Evolutionary conservation across 2,113 vertebrate species (phyloP), one percentile per base, ranked within the genome.

Genomic region (Polyodon spathula): DNA sequence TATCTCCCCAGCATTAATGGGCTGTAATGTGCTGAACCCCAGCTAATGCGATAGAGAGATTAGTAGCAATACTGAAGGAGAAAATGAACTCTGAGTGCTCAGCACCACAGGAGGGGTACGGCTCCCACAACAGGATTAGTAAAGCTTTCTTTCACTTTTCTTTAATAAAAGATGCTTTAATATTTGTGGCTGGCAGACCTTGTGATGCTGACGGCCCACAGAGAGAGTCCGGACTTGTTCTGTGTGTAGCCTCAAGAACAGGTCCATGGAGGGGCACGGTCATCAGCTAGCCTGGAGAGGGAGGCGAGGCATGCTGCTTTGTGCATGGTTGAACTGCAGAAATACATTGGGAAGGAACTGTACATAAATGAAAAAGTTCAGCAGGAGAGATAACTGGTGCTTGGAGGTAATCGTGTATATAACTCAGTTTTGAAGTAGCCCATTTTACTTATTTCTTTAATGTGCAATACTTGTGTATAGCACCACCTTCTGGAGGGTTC

Each of bases 1-100:
- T 12, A 8, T 37, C 53, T 54, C 3, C 37, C 4, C 53, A 27
- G 53, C 16, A 16, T 27, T 54, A 54, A 54, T 54, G 37, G 53
- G 16, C 53, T 37, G n/a, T 54, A 54, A 54, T 54, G 53, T 54
- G 53, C 53, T 54, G n/a, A 16, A 16, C 16, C 37, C 53, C 53
- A 8, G 53, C 16, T 37, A 43, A 51, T 17, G 17, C 46, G 58
- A 60, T 50, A 60, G 58, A n/a, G 44, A 60, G 58, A 60, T 51
- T 37, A 48, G 58, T 60, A 59, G 44, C 58, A 42, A 48, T 38
- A 38, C 11, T n/a, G 44, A 51, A 37, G 40, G 41, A 46, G 58
- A 59, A n/a, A 46, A 39, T 46, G 58, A 51, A 38, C 43, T 17
- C 42, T 8, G 8, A 60, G 16, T 6, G 27, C 17, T 38, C 9